Conservation (phyloP, 2,797 vertebrate genomes). For the Microhierax caerulescens region DNA sequence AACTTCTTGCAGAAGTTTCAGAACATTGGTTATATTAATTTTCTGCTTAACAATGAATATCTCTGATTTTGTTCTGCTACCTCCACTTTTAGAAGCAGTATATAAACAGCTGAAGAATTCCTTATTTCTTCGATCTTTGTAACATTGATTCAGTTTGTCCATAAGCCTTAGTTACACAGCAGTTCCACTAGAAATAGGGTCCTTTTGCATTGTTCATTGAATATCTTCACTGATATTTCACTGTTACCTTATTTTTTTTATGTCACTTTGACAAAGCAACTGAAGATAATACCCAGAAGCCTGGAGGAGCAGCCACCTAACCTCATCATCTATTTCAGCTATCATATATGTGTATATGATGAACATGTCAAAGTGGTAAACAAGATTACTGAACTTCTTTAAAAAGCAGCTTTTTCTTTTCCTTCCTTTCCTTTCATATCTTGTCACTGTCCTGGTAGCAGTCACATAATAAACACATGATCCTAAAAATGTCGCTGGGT, state of each 20-base stretch:
- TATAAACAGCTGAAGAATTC: background rate
- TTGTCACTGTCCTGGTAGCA: background rate
- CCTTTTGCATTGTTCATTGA: background rate
- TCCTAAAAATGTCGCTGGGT: background rate
- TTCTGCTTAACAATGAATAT: background rate
- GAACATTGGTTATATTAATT: background rate
- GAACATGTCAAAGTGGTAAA: background rate
- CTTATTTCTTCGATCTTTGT: background rate
- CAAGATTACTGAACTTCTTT: background rate
- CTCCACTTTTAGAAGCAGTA: background rate
- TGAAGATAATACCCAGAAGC: background rate
- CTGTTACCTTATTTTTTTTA: background rate
- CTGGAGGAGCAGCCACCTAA: background rate
- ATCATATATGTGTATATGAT: background rate
- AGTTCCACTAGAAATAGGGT: background rate
- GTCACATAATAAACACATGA: background rate
- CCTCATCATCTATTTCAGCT: background rate
- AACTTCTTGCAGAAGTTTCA: background rate
- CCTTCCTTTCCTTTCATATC: background rate
- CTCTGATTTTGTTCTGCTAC: background rate
- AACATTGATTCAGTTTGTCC: background rate
- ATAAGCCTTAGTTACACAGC: background rate
- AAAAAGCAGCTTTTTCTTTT: background rate
- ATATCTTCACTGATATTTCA: background rate
- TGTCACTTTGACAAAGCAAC: background rate